A percentile compares a stretch with the other conserved stretches of the same genome.
Evolutionary conservation across 2,113 vertebrate genomes (phyloP).

Genomic region (Peromyscus maniculatus): DNA sequence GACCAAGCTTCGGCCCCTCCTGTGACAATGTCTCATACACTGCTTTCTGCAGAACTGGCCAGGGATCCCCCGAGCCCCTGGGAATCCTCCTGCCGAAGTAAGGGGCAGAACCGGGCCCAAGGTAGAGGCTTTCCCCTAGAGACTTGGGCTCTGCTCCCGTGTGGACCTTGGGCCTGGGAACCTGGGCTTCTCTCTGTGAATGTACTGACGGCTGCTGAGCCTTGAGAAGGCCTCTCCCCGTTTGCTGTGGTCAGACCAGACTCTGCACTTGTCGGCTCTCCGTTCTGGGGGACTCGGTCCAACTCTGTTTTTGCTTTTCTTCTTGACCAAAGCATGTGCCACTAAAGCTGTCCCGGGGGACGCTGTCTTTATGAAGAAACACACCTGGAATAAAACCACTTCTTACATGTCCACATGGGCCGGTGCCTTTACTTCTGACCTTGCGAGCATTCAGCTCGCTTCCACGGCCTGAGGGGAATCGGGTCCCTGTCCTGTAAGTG

Average conservation of each 20-base stretch:
- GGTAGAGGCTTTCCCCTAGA: not conserved
- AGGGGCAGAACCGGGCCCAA: not conserved
- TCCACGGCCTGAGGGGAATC: not conserved
- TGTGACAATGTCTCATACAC: not conserved
- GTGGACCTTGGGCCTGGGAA: not conserved
- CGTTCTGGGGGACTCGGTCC: constrained; percentile 28
- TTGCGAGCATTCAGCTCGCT: not conserved
- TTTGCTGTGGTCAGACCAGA: not conserved
- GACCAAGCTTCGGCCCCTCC: not conserved
- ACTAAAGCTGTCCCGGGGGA: constrained; percentile 73
- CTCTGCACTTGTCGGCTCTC: not conserved
- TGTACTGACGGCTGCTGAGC: not conserved
- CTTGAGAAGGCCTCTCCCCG: not conserved
- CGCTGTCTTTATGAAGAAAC: constrained; percentile 81
- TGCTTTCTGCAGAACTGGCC: not conserved
- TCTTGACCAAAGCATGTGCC: constrained; percentile 89
- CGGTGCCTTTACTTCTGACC: not conserved
- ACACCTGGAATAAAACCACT: constrained; percentile 89
- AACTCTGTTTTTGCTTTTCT: constrained; percentile 81
- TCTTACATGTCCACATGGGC: constrained; percentile 76
- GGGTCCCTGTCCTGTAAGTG: not conserved
- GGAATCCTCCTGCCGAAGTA: not conserved
- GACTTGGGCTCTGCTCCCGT: not conserved
- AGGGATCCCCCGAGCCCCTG: not conserved
- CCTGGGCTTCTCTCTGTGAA: not conserved